Evolutionary conservation across 2,797 vertebrate genomes (phyloP).

Genomic region (Astyanax mexicanus): DNA sequence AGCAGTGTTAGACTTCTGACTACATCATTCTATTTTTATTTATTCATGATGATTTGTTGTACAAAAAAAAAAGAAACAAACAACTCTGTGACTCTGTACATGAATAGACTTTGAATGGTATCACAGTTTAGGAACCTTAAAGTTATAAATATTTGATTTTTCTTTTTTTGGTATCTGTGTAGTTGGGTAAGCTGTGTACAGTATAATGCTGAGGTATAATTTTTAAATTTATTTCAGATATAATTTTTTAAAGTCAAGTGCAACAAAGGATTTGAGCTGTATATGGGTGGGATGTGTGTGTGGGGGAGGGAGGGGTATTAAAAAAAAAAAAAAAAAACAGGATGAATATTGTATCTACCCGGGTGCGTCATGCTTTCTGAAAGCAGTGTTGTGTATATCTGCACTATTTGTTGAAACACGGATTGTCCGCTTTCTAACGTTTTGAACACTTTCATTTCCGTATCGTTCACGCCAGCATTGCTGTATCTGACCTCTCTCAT

Average conservation of each 20-base stretch:
- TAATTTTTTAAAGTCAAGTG: slow-evolving; percentile 85
- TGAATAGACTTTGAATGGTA: slow-evolving; percentile 83
- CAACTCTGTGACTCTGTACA: slow-evolving; percentile 82
- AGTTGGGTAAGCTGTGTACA: slow-evolving; percentile 86
- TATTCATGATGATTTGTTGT: slow-evolving; percentile 84
- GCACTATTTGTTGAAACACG: slow-evolving; percentile 64
- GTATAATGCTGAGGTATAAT: slow-evolving; percentile 80
- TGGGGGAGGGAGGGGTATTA: slow-evolving; percentile 4
- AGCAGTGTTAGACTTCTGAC: slow-evolving; percentile 81
- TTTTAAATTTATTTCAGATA: slow-evolving; percentile 85
- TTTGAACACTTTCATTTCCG: slow-evolving; percentile 51
- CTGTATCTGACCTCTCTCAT: slow-evolving; percentile 56
- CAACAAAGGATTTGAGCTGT: slow-evolving; percentile 79
- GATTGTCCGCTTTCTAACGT: slow-evolving; percentile 54
- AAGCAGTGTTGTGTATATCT: slow-evolving; percentile 79
- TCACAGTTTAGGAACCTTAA: slow-evolving; percentile 75
- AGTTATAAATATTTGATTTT: slow-evolving; percentile 80
- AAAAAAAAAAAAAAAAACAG: slow-evolving; percentile 14
- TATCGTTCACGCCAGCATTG: slow-evolving; percentile 54
- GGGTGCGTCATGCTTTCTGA: slow-evolving; percentile 78
- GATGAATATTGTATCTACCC: slow-evolving; percentile 66
- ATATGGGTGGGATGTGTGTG: slow-evolving; percentile 72
- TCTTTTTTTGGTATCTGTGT: slow-evolving; percentile 84
- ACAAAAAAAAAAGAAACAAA: slow-evolving; percentile 60
- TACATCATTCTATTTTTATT: slow-evolving; percentile 87